Evolutionary conservation across 2,888 invertebrate species (phyloP), one percentile per base, ranked within the genome.

Genomic region (Caradrina kadenii): DNA sequence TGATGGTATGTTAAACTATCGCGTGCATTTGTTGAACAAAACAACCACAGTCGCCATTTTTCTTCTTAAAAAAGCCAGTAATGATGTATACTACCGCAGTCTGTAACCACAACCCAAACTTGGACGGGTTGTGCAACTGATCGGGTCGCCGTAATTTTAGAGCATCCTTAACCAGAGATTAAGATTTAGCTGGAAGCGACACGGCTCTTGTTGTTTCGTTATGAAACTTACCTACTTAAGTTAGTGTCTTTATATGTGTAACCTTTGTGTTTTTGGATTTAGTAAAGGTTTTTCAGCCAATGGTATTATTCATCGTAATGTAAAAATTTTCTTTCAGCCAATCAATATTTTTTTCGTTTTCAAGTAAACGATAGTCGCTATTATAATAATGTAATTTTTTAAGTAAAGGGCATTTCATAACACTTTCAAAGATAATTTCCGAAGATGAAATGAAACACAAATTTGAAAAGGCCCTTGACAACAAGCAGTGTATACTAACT

Each of bases 91-190:
- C 69, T 63, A 86, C 87, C 88, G 81, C 86, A 86, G 78, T 77
- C 58, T 42, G 60, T 59, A 68, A 87, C 87, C 88, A 71, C 86
- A 86, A 82, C 79, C 81, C 67, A 78, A 79, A 82, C 78, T 76
- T 59, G 79, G 87, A 90, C 78, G 69, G 54, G 88, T 90, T 87
- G 86, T 55, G 73, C 86, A 89, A 90, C 88, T 17, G 79, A 84
- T 88, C 86, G 85, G 77, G 69, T 72, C 72, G 63, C 59, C 63
- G 81, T 85, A 78, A 86, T 85, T 87, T 85, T 79, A 80, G 79
- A 83, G 66, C 74, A 73, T 85, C 76, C 54, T 66, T 64, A 50
- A 15, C 49, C 10, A 31, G 19, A 26, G 61, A 58, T 56, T 63
- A 63, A 67, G 52, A 56, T 61, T 56, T 58, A 15, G 10, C 80